Conservation (phyloP, 2,888 invertebrate species). For the Macrosiphum euphorbiae region DNA sequence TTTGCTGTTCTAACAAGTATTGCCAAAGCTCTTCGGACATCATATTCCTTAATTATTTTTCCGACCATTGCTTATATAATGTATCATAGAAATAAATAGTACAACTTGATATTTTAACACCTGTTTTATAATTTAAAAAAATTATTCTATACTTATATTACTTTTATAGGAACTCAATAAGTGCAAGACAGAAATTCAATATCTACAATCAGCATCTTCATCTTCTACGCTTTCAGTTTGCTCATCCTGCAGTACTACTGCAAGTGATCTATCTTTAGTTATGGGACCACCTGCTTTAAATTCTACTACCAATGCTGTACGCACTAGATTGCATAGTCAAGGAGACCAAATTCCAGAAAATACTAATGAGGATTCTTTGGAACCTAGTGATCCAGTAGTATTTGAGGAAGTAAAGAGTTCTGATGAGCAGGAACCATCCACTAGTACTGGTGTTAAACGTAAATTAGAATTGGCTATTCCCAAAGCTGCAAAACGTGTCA, state of each 20-base stretch:
- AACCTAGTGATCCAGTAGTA: neutral
- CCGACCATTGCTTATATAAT: neutral
- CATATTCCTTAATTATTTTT: neutral
- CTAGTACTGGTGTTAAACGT: constrained; percentile 59
- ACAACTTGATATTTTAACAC: neutral
- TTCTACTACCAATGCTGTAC: constrained; percentile 32
- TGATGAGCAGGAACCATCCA: constrained; percentile 61
- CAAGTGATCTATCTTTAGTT: constrained; percentile 49
- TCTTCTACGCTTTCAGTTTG: constrained; percentile 71
- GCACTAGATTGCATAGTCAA: constrained; percentile 34
- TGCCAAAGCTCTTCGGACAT: neutral
- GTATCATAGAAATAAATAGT: neutral
- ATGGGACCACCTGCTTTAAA: constrained; percentile 45
- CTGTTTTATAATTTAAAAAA: neutral
- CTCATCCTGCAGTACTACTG: constrained; percentile 53
- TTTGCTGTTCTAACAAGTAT: neutral
- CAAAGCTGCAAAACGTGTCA: constrained; percentile 59
- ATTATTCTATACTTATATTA: constrained; percentile 8
- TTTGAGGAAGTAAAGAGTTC: constrained; percentile 50
- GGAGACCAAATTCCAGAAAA: constrained; percentile 33
- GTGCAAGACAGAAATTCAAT: constrained; percentile 91
- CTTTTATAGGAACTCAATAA: constrained; percentile 84
- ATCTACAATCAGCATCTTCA: constrained; percentile 90
- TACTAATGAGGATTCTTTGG: constrained; percentile 6
- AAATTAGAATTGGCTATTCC: constrained; percentile 58